Evolutionary conservation across 2,888 invertebrate genomes (phyloP).

Genomic region (Laothoe populi): DNA sequence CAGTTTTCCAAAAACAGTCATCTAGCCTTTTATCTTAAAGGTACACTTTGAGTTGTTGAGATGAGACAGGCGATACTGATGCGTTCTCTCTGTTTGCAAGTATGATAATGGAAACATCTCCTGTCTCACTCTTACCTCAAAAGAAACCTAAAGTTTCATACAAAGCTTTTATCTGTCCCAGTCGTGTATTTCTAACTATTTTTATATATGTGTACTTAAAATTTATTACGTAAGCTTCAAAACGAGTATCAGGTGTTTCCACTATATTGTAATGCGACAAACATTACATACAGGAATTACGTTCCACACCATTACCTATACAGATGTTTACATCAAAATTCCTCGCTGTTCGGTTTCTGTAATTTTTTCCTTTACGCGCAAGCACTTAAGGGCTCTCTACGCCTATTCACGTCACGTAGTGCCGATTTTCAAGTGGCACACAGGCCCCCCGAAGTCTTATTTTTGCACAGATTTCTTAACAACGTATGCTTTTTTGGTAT

Average conservation of each 20-base stretch:
- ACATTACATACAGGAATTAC: background rate
- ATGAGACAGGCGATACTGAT: too few species aligned
- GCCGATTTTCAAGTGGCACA: slow-evolving; percentile 68
- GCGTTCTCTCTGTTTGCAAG: too few species aligned
- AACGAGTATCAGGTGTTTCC: background rate
- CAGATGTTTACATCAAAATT: slow-evolving; percentile 27
- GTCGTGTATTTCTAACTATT: too few species aligned
- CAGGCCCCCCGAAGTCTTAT: slow-evolving; percentile 58
- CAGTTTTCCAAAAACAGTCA: too few species aligned
- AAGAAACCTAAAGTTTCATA: too few species aligned
- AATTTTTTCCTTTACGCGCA: slow-evolving; percentile 26
- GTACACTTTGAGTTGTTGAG: too few species aligned
- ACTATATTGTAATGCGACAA: background rate
- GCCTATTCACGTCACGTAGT: slow-evolving; percentile 60
- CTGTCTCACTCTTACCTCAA: too few species aligned
- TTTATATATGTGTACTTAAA: background rate
- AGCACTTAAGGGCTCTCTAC: slow-evolving; percentile 28
- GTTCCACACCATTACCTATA: slow-evolving; percentile 19
- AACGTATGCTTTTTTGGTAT: slow-evolving; percentile 28
- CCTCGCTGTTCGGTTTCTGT: slow-evolving; percentile 10
- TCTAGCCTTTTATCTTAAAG: too few species aligned
- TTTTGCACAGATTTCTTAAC: slow-evolving; percentile 41
- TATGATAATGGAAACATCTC: too few species aligned
- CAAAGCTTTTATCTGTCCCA: too few species aligned
- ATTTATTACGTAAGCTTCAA: background rate